A percentile compares a stretch with the other conserved stretches of the same genome.
Conservation (phyloP, 2,797 vertebrate genomes). For the Benthosema pterotum region DNA sequence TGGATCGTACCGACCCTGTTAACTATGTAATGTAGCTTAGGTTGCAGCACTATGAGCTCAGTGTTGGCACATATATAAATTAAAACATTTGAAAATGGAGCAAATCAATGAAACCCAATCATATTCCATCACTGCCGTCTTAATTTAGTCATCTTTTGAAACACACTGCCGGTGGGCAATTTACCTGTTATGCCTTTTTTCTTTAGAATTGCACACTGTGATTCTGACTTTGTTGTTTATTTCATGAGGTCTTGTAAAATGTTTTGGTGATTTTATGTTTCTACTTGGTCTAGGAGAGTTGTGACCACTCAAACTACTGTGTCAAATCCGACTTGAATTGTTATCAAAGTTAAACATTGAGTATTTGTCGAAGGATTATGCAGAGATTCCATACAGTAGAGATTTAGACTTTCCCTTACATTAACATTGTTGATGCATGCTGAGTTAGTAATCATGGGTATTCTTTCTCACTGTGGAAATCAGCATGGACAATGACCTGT, state of each 20-base stretch:
- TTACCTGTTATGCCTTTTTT: neutral
- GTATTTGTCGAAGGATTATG: constrained; percentile 11
- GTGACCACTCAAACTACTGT: constrained; percentile 2
- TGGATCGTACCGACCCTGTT: too few species aligned
- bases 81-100: too few species aligned
- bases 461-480: neutral
- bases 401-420: constrained; percentile 12
- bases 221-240: constrained; percentile 1
- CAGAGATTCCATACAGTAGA: constrained; percentile 13
- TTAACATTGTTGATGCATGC: constrained; percentile 20
- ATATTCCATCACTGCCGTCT: constrained; percentile 1
- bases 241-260: constrained; percentile 40
- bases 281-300: constrained; percentile 3
- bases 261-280: constrained; percentile 5
- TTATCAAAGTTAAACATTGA: constrained; percentile 3
- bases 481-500: neutral
- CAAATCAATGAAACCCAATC: neutral
- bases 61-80: too few species aligned
- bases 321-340: constrained; percentile 8
- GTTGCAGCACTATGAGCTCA: too few species aligned
- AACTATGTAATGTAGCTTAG: too few species aligned
- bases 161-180: too few species aligned
- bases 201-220: neutral
- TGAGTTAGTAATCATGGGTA: constrained; percentile 4
- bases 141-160: neutral